These are phyloP conservation scores for Hydraecia micacea DNA, from an alignment of 2,888 invertebrate genomes.

Conservation along the genomic window DNA sequence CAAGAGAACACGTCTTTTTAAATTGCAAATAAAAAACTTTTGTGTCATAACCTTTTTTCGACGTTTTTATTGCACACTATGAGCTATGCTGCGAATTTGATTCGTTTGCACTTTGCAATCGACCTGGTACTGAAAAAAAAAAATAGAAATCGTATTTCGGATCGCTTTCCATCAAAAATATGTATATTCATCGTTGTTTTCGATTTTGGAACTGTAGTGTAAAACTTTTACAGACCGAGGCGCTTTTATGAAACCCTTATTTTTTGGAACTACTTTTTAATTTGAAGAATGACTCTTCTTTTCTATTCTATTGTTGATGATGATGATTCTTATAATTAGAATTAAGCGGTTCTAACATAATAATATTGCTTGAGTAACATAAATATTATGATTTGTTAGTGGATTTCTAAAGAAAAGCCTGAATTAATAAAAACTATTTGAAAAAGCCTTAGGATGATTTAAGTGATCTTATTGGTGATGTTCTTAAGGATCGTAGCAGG, in stretches of 20 bases:
- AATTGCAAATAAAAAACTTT: slow-evolving; percentile 46
- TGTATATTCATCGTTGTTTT: slow-evolving; percentile 36
- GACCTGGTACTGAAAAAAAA: slow-evolving; percentile 33
- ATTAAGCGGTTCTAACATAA: background rate
- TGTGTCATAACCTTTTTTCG: slow-evolving; percentile 30
- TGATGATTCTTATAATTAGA: background rate
- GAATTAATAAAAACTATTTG: background rate
- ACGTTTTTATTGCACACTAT: slow-evolving; percentile 38
- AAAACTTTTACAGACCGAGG: background rate
- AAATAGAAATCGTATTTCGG: slow-evolving; percentile 28
- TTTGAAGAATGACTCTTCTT: background rate
- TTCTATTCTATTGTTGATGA: background rate
- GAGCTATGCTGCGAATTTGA: slow-evolving; percentile 50
- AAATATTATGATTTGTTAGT: background rate
- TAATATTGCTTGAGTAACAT: background rate
- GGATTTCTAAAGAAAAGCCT: background rate
- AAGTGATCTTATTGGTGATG: background rate
- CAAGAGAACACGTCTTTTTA: slow-evolving; percentile 32
- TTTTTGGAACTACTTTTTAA: background rate
- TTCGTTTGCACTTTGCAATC: slow-evolving; percentile 54
- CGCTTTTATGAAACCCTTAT: background rate
- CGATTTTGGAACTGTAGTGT: slow-evolving; percentile 15
- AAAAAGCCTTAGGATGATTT: too few species aligned
- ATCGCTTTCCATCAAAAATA: slow-evolving; percentile 39
- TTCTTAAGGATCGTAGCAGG: background rate